Evolutionary conservation across 2,113 vertebrate species (phyloP).

Genomic region (Cynocephalus volans): DNA sequence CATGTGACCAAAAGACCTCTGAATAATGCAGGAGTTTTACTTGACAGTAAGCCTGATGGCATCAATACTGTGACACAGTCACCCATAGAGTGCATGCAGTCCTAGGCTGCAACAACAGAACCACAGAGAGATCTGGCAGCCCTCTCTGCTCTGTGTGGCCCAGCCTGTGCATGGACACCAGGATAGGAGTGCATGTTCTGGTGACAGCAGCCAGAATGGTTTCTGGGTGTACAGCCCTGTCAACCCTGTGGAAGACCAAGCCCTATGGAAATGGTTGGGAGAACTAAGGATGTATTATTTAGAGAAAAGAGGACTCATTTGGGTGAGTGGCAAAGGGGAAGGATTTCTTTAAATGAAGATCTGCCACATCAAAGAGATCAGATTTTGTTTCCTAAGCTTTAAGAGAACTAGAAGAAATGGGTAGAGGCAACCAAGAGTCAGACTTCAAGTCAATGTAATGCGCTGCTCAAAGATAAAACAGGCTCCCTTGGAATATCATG

Average conservation of each 20-base stretch:
- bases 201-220: not conserved
- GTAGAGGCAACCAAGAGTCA: not conserved
- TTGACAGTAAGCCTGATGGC: not conserved
- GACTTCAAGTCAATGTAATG: not conserved
- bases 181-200: not conserved
- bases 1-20: not conserved
- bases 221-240: not conserved
- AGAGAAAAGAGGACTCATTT: not conserved
- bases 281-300: not conserved
- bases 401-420: not conserved
- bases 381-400: not conserved
- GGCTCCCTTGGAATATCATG: rapidly evolving
- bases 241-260: not conserved
- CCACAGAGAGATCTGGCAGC: not conserved
- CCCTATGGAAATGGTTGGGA: not conserved
- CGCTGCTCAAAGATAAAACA: not conserved
- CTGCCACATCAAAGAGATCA: not conserved
- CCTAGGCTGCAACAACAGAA: not conserved
- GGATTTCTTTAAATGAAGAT: not conserved
- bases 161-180: not conserved
- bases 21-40: not conserved
- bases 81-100: rapidly evolving
- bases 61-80: not conserved
- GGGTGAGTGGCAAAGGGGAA: not conserved
- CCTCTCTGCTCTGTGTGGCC: not conserved